A percentile compares a stretch with the other conserved stretches of the same genome.
These are phyloP conservation scores for Armadillidium nasatum DNA, from an alignment of 1,140 invertebrate genomes.

Conservation along the genomic window DNA sequence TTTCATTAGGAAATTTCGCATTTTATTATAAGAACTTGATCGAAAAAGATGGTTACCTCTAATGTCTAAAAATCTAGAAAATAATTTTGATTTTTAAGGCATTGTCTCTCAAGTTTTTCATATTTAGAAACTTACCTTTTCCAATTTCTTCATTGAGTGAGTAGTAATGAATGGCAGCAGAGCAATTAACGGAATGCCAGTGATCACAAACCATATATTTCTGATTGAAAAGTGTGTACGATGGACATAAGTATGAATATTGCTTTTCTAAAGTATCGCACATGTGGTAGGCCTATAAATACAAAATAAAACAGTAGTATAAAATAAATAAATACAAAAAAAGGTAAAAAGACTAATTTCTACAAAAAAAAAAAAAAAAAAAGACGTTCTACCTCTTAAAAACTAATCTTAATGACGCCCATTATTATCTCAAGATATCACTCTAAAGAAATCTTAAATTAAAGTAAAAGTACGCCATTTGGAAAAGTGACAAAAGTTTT, in stretches of 20 bases:
- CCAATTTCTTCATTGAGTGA: constrained; percentile 65
- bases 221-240: constrained; percentile 72
- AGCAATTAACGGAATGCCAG: constrained; percentile 78
- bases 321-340: too few relatives aligned
- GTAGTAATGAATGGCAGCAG: constrained; percentile 61
- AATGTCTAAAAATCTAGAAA: too few relatives aligned
- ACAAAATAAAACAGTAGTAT: not conserved
- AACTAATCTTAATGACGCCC: too few relatives aligned
- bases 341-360: not conserved
- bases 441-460: too few relatives aligned
- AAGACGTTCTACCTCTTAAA: not conserved
- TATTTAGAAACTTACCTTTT: constrained; percentile 52
- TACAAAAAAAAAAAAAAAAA: too few relatives aligned
- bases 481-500: too few relatives aligned
- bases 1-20: not conserved
- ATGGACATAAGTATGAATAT: constrained; percentile 70
- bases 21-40: not conserved
- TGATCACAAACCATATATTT: constrained; percentile 72
- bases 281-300: constrained; percentile 66
- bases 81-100: too few relatives aligned
- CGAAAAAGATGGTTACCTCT: too few relatives aligned
- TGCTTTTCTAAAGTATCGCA: constrained; percentile 65
- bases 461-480: too few relatives aligned
- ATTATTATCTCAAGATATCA: too few relatives aligned
- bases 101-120: too few relatives aligned